Evolutionary conservation across 2,888 invertebrate species (phyloP), one percentile per base, ranked within the genome.

Genomic region (Odontocerum albicorne): DNA sequence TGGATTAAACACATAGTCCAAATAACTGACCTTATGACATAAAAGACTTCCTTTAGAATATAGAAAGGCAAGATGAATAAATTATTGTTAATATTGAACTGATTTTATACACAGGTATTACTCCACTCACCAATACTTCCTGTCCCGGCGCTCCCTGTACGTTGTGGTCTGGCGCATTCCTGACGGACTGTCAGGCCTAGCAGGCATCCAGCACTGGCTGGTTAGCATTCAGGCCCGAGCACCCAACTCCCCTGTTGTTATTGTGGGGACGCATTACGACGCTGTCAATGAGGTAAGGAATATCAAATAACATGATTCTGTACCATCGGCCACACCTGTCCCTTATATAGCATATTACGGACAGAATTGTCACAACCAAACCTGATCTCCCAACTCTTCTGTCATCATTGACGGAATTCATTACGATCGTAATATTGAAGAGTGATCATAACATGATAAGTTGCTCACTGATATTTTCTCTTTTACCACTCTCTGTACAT

Each of bases 111-210:
- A 12, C 66, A 85, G 85, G 67, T 97, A 98, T 70, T 98, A 98
- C 71, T 94, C 97, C 0, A 98, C 98, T 0, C 98, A 98, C 79
- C 97, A 98, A 70, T 99, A 99, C 72, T 99, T 99, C 71, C 75
- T 99, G 39, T 96, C 97, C 0, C 92, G 95, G 57, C 82, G 98
- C 10, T 95, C 96, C 61, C 75, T 99, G 27, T 99, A 97, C 71
- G 77, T 99, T 49, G 97, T 98, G 1, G 84, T 97, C 2, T 99
- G 98, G 97, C 85, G 88, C 64, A 90, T 96, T 47, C 88, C 88
- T 0, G 96, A 97, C 65, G 98, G 98, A 0, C 84, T 92, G 66
- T 83, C 84, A 63, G 98, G 96, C 0, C 84, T 99, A 10, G 87
- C 89, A 12, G 92, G 91, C 64, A 92, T 99, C 19, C 80, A 94